Evolutionary conservation across 1,140 invertebrate genomes (phyloP), one percentile per base, ranked within the genome.

Genomic region (Habropoda laboriosa): DNA sequence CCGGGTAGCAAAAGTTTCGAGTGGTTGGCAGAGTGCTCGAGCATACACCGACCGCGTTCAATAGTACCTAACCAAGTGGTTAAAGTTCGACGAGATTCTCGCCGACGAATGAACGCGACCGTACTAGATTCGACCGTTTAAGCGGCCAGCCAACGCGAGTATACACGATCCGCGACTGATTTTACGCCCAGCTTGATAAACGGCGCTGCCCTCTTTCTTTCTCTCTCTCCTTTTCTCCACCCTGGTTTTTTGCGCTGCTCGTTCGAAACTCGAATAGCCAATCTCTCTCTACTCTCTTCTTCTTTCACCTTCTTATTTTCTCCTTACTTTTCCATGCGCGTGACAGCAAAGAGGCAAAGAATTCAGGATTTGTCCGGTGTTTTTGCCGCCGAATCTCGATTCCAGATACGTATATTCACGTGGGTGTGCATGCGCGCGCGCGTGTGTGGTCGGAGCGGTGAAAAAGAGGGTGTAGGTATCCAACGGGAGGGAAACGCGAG

Each of bases 41-140:
- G 45, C 58, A n/a, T 67, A 49, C 35, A 38, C 61, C 30, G 30
- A 21, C 64, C 73, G 47, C 38, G 40, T 75, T 84, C 76, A 53
- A 71, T 82, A 70, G 58, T 66, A 49, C 61, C 70, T 74, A 83
- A 82, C 64, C 57, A 78, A 82, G 76, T 82, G 67, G 30, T 73
- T 61, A 45, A 55, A 79, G 13, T 49, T 42, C n/a, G 49, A 42
- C 35, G 49, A 58, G 64, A 83, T 71, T 67, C 55, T 55, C 45
- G 55, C 30, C 27, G 12, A 4, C 58, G 70, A 82, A 82, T 78
- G 74, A 82, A 82, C 63, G 45, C 30, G 7, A 42, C 4, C 10
- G 6, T 21, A 38, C 42, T 21, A 67, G 58, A 70, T 70, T 68
- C 71, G 51, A 70, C 58, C n/a, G 38, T 75, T 80, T 24, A 58